phyloP scores from a whole-genome alignment of 2,113 vertebrate species.

The Carollia perspicillata region DNA sequence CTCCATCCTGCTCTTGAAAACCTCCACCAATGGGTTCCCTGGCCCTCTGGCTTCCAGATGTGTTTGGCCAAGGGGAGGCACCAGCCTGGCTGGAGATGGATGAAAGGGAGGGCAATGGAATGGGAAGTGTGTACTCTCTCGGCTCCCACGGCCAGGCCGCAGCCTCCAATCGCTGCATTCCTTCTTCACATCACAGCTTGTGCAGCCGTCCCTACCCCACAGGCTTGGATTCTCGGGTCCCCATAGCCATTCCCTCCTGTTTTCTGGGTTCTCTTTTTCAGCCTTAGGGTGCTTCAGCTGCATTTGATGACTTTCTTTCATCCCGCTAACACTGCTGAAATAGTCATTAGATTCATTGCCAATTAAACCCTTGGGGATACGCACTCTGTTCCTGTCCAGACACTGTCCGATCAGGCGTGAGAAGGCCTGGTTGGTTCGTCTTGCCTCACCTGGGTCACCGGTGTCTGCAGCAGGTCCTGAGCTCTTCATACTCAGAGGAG shows the following conservation, averaged over 20 bases:
- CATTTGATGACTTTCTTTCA: neutral
- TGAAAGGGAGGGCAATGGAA: neutral
- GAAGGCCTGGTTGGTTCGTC: neutral
- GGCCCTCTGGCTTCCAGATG: neutral
- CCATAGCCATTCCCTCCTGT: neutral
- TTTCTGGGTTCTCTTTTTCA: neutral
- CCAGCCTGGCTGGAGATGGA: neutral
- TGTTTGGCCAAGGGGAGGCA: neutral
- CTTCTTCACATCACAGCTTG: neutral
- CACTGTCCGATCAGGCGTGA: neutral
- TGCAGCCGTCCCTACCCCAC: neutral
- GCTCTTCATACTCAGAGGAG: neutral
- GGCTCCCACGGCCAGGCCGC: neutral
- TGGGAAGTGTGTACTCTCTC: neutral
- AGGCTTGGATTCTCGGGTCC: neutral
- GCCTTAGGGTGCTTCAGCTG: no score
- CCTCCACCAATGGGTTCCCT: neutral
- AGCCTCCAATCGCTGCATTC: neutral
- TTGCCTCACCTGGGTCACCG: neutral
- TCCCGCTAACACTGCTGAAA: neutral
- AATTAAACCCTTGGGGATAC: neutral
- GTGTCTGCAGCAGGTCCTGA: neutral
- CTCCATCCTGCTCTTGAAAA: neutral
- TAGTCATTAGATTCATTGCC: neutral
- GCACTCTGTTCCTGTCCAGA: neutral